These are phyloP conservation scores for Cheilosia scutellata DNA, from an alignment of 2,888 invertebrate genomes.

Conservation along the genomic window DNA sequence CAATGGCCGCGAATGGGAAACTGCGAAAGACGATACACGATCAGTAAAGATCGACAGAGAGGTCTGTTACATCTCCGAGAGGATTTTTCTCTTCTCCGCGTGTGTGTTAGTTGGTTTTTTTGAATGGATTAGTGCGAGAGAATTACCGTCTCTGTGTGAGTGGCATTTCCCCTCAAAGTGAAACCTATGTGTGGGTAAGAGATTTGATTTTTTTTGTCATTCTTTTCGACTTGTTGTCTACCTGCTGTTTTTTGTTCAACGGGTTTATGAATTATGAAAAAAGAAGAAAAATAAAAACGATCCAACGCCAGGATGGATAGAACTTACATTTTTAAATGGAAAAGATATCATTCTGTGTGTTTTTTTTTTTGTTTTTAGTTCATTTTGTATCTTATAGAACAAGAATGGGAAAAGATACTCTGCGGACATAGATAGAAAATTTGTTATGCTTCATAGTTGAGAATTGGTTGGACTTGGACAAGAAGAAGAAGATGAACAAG, in stretches of 20 bases:
- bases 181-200: slow-evolving; percentile 22
- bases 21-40: slow-evolving; percentile 16
- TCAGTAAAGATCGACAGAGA: slow-evolving; percentile 51
- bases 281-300: slow-evolving; percentile 33
- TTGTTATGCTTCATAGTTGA: slow-evolving; percentile 73
- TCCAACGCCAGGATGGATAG: slow-evolving; percentile 1
- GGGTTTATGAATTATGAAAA: slow-evolving; percentile 74
- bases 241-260: slow-evolving; percentile 74
- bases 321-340: slow-evolving; percentile 45
- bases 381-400: slow-evolving; percentile 48
- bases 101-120: slow-evolving; percentile 21
- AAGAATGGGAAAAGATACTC: slow-evolving; percentile 66
- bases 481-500: slow-evolving; percentile 35
- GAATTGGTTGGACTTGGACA: slow-evolving; percentile 38
- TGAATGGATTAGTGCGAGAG: slow-evolving; percentile 22
- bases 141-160: slow-evolving; percentile 9
- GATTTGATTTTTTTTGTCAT: slow-evolving; percentile 26
- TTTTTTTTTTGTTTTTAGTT: slow-evolving; percentile 15
- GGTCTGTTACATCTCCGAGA: neutral
- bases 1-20: slow-evolving; percentile 31
- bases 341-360: slow-evolving; percentile 48
- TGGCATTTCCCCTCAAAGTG: slow-evolving; percentile 54
- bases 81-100: slow-evolving; percentile 4
- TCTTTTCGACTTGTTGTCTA: slow-evolving; percentile 60
- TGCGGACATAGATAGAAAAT: slow-evolving; percentile 69